Conservation (phyloP, 2,113 vertebrate genomes). For the Channa argus region DNA sequence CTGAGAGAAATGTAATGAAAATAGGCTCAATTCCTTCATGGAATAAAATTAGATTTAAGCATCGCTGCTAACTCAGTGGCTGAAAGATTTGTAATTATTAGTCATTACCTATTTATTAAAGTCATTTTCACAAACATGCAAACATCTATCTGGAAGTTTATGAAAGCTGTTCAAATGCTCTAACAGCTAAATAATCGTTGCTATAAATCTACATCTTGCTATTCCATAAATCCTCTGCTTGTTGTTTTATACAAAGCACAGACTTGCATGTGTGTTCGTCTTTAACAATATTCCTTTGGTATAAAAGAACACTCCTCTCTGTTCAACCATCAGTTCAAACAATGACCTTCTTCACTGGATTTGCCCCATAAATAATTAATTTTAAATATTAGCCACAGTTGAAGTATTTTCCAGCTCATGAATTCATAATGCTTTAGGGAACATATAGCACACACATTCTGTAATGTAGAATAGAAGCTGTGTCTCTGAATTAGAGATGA, state of each 20-base stretch:
- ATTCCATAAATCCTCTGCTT: slow-evolving; percentile 13
- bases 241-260: slow-evolving; percentile 16
- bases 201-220: slow-evolving; percentile 15
- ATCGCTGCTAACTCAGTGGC: too few species aligned
- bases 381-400: slow-evolving; percentile 38
- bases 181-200: too few species aligned
- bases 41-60: too few species aligned
- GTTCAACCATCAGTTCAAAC: slow-evolving; percentile 43
- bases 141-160: background rate
- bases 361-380: slow-evolving; percentile 55
- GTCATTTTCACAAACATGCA: slow-evolving; percentile 7
- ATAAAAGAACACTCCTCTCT: slow-evolving; percentile 35
- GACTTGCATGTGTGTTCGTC: slow-evolving; percentile 24
- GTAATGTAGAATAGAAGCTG: background rate
- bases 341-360: slow-evolving; percentile 37
- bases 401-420: slow-evolving; percentile 20
- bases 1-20: too few species aligned
- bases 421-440: background rate
- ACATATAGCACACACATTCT: background rate
- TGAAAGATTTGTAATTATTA: background rate
- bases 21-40: too few species aligned
- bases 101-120: background rate
- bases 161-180: background rate
- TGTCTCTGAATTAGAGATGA: background rate
- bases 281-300: slow-evolving; percentile 37